Base-by-base conservation (phyloP, 2,888 invertebrate species). In the Brachylomia viminalis region DNA sequence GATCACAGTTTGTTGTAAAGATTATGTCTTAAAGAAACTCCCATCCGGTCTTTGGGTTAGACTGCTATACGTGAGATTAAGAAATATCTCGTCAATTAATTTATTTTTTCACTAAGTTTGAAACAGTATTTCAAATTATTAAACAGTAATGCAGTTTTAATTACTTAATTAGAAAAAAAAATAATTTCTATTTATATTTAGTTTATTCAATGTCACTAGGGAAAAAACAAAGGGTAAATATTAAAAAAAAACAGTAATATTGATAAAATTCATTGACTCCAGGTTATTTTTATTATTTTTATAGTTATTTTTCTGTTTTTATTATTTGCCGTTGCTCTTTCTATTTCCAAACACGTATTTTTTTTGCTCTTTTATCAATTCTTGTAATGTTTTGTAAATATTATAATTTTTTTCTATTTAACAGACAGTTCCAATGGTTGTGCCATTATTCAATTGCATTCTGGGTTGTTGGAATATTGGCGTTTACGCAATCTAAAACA, bases 1-100 rank as follows among this genome's bases (percentile, higher is more conserved):
- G 94, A 95, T 95, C 95, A 95, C 94, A 95, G 94, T 96, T 96
- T 95, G 95, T 96, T 95, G 95, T 96, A 94, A 95, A 95, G 95
- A 96, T 96, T 96, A 96, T 95, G 95, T 95, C 92, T 92, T 91
- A 92, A 94, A 95, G 95, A 95, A 95, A 94, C 93, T 93, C 93
- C 87, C 95, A 96, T 96, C 96, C 96, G 96, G 95, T 95, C 92
- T 93, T 94, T 92, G 93, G 90, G 88, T 75, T 81, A 33, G 82
- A 74, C 84, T 58, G 91, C 47, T 90, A 83, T 87, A 95, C 94
- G 92, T 70, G 95, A 89, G 87, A 89, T 84, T 56, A 58, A 42
- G 2, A 68, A 61, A 81, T 73, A 84, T 83, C 73, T 64, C 5
- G 17, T 2, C 8, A 42, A 42, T 72, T 33, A 13, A 23, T 27